Percentiles rank a stretch among this genome's conserved stretches.
Conservation (phyloP, 2,888 invertebrate species). For the Leptinotarsa juncta region DNA sequence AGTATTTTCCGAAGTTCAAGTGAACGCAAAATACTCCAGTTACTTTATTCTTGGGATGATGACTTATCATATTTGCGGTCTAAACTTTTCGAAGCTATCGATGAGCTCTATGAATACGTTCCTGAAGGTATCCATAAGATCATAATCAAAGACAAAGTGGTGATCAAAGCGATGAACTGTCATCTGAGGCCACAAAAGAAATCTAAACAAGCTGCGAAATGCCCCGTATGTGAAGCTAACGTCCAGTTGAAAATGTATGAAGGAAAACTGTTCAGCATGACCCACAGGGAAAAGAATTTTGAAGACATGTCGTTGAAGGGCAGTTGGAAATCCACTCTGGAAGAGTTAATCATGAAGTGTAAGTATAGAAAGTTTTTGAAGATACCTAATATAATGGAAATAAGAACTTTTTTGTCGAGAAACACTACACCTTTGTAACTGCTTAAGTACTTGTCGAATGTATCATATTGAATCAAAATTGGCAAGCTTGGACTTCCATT, state of each 20-base stretch:
- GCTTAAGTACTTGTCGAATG: slow-evolving; percentile 5
- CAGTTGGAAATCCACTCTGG: slow-evolving; percentile 72
- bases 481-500: too few species aligned
- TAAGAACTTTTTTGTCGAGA: too few species aligned
- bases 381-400: too few species aligned
- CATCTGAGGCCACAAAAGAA: slow-evolving; percentile 67
- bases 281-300: slow-evolving; percentile 63
- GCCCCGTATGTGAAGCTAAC: slow-evolving; percentile 66
- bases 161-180: slow-evolving; percentile 69
- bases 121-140: slow-evolving; percentile 32
- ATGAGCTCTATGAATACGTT: slow-evolving; percentile 48
- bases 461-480: background rate
- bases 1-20: slow-evolving; percentile 33
- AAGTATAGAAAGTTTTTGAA: slow-evolving; percentile 24
- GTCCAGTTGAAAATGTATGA: slow-evolving; percentile 67
- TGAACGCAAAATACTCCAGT: slow-evolving; percentile 50
- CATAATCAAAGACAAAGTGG: slow-evolving; percentile 53
- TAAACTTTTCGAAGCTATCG: slow-evolving; percentile 55
- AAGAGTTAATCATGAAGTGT: slow-evolving; percentile 71
- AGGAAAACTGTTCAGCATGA: slow-evolving; percentile 70
- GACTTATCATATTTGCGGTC: slow-evolving; percentile 57
- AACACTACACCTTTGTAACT: background rate
- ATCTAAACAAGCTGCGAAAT: slow-evolving; percentile 54
- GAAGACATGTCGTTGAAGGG: slow-evolving; percentile 69
- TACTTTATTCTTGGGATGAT: slow-evolving; percentile 57